phyloP scores from a whole-genome alignment of 2,888 invertebrate species.

The Tethea ocularis region DNA sequence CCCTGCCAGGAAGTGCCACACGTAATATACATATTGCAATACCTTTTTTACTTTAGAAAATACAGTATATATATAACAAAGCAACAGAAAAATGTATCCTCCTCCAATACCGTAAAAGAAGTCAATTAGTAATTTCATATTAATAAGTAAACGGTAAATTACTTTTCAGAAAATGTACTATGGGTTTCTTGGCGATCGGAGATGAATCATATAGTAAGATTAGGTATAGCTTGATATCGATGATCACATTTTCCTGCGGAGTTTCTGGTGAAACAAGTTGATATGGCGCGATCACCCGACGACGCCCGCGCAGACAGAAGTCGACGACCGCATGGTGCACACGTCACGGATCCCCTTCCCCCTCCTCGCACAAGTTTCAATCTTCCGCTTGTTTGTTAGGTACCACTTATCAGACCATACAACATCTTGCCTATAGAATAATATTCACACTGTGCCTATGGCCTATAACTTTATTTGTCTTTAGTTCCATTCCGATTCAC shows the following conservation, averaged over 20 bases:
- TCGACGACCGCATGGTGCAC: constrained; percentile 63
- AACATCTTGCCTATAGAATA: too few species aligned
- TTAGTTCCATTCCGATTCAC: constrained; percentile 45
- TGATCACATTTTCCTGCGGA: constrained; percentile 43
- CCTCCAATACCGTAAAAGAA: not conserved
- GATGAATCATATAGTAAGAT: constrained; percentile 45
- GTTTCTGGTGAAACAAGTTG: constrained; percentile 42
- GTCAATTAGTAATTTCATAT: not conserved
- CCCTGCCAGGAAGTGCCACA: too few species aligned
- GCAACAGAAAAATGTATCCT: not conserved
- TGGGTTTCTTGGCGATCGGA: constrained; percentile 10
- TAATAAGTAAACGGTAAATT: not conserved
- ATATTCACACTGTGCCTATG: too few species aligned
- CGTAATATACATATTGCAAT: too few species aligned
- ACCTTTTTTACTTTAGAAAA: not conserved
- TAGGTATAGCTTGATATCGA: constrained; percentile 18
- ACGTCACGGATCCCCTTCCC: constrained; percentile 36
- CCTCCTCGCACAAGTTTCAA: constrained; percentile 27
- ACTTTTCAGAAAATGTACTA: constrained; percentile 14
- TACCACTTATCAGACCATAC: too few species aligned
- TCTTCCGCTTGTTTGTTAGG: constrained; percentile 37
- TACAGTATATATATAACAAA: not conserved
- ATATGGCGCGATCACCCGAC: constrained; percentile 28
- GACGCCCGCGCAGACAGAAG: constrained; percentile 36
- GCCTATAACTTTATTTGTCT: too few species aligned